Evolutionary conservation across 2,888 invertebrate genomes (phyloP), one percentile per base, ranked within the genome.

Genomic region (Cryptophagus acutangulus): DNA sequence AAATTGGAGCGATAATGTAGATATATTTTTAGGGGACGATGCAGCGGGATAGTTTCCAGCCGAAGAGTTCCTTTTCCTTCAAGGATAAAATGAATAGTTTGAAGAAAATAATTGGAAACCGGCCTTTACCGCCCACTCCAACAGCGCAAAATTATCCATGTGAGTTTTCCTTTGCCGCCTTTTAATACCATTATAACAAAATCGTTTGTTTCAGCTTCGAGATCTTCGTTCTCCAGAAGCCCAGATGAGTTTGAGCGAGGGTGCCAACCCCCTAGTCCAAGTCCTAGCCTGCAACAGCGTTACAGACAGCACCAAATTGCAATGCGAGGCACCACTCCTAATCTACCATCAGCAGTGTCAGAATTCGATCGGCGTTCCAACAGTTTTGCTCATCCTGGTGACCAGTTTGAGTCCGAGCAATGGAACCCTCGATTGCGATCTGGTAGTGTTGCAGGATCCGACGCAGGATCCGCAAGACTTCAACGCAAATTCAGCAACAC

Each of bases 71-170:
- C 8, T 64, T 65, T 45, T 63, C 67, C 14, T 56, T 70, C 40
- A 70, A 62, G 53, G 73, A 74, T 46, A 74, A 73, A 51, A 70
- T 75, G 65, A 73, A 72, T 6, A 74, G 68, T 51, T 61, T 75
- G 33, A 72, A 72, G 50, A 62, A 64, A 20, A 63, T 61, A 49
- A 62, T 73, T 61, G 70, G 67, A 28, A 70, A 69, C 46, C 66
- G 78, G 33, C 78, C 78, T 4, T 59, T 78, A 43, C 78, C 78
- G 10, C 75, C 77, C 8, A 71, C 77, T 20, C 78, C 78, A 9
- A 45, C 44, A 4, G 49, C 57, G 4, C 50, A 52, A 14, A 51
- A 38, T 39, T 48, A 49, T 18, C 43, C 53, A 26, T 50, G 56
- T 57, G 52, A 55, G 53, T 44, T 33, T n/a, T 17, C 6, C 17